These are phyloP conservation scores for Phrynocephalus vlangalii DNA, from an alignment of 2,797 vertebrate species.

Conservation along the genomic window DNA sequence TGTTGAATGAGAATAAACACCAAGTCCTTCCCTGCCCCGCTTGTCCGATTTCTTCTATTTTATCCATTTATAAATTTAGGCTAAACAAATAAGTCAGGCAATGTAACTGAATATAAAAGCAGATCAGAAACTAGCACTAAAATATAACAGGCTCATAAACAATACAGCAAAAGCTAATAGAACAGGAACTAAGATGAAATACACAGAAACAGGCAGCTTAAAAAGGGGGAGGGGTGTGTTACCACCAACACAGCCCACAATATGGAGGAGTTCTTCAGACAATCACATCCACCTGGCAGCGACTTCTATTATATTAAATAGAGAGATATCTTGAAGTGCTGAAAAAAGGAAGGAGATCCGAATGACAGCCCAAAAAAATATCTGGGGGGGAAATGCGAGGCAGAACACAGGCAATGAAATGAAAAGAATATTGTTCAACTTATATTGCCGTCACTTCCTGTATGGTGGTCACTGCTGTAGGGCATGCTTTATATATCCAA, in stretches of 20 bases:
- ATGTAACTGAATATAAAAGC: background rate
- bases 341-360: background rate
- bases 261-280: background rate
- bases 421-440: background rate
- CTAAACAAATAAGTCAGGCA: background rate
- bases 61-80: background rate
- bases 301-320: background rate
- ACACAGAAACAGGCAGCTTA: background rate
- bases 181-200: constrained; percentile 5
- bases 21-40: too few relatives aligned
- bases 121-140: background rate
- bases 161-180: constrained; percentile 12
- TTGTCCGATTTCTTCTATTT: background rate
- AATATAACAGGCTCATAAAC: background rate
- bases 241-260: background rate
- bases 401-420: background rate
- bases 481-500: constrained; percentile 39
- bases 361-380: background rate
- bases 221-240: too few relatives aligned
- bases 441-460: background rate
- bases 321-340: background rate
- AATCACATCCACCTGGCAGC: background rate
- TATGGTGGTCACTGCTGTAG: background rate
- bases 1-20: background rate
- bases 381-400: background rate